Evolutionary conservation across 2,888 invertebrate species (phyloP).

Genomic region (Drosophila demipolita): DNA sequence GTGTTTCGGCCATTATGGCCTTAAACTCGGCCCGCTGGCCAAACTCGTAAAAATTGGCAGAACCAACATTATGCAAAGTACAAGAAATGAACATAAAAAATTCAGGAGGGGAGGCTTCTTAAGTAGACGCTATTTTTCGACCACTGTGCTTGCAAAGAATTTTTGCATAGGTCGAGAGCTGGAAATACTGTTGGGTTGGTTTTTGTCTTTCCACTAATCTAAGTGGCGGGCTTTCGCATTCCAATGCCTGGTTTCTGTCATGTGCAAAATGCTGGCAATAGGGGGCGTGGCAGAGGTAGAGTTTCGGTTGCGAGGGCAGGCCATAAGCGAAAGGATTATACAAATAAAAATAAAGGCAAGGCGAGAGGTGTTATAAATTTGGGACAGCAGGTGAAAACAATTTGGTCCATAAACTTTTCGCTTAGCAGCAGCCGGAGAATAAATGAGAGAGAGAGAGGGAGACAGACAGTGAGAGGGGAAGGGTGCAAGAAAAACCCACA

Average conservation of each 20-base stretch:
- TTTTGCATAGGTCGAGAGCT: constrained; percentile 51
- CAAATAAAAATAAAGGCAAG: constrained; percentile 74
- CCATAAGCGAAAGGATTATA: constrained; percentile 77
- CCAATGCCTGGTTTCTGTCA: constrained; percentile 77
- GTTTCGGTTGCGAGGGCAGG: constrained; percentile 21
- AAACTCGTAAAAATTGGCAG: constrained; percentile 65
- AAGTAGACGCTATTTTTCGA: constrained; percentile 8
- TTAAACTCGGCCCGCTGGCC: constrained; percentile 35
- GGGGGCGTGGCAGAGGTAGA: neutral
- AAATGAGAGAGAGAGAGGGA: neutral
- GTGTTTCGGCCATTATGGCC: constrained; percentile 68
- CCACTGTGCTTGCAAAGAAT: constrained; percentile 57
- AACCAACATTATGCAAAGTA: constrained; percentile 76
- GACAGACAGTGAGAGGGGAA: no score
- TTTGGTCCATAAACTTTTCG: constrained; percentile 80
- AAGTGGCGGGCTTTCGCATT: constrained; percentile 73
- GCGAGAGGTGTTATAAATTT: constrained; percentile 75
- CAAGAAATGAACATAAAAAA: constrained; percentile 52
- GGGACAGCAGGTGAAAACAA: constrained; percentile 80
- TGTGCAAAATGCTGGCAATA: constrained; percentile 64
- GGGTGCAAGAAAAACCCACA: constrained; percentile 10
- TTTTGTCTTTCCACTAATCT: constrained; percentile 77
- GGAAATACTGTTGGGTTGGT: constrained; percentile 51
- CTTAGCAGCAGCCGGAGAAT: constrained; percentile 58
- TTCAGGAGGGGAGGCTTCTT: neutral